These are phyloP conservation scores for Glomeris marginata DNA, from an alignment of 2,888 invertebrate species.

Conservation along the genomic window DNA sequence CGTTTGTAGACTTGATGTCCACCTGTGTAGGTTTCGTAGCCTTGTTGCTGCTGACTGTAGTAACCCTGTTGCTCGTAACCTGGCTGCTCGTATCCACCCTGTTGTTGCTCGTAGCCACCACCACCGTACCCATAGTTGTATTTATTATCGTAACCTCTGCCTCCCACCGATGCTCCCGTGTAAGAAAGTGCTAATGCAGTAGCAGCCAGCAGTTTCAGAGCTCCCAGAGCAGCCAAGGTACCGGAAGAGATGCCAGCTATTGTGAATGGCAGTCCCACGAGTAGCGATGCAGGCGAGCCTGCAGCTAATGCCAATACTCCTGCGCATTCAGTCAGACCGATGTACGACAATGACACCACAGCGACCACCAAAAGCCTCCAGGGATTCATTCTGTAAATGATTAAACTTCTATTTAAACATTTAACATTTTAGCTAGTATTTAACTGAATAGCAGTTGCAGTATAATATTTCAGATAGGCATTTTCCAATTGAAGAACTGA, in stretches of 20 bases:
- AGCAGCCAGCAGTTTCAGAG: conserved; percentile 16
- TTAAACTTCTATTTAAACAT: too few relatives aligned
- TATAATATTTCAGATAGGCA: too few relatives aligned
- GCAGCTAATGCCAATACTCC: conserved; percentile 13
- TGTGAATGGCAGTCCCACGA: conserved; percentile 14
- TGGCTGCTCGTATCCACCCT: neutral
- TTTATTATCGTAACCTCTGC: conserved; percentile 2
- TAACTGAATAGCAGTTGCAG: too few relatives aligned
- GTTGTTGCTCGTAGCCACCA: conserved; percentile 6
- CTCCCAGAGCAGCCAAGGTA: conserved; percentile 16
- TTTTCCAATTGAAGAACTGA: too few relatives aligned
- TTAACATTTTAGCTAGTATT: too few relatives aligned
- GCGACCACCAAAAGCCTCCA: conserved; percentile 6
- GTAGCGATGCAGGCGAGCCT: conserved; percentile 10
- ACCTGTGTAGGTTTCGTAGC: neutral
- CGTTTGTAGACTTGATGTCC: conserved; percentile 5
- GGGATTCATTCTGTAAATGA: conserved; percentile 5
- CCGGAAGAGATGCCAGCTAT: conserved; percentile 16
- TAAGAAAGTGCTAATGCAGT: conserved; percentile 14
- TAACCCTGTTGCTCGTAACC: too few relatives aligned
- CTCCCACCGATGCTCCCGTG: conserved; percentile 9
- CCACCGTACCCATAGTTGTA: conserved; percentile 10
- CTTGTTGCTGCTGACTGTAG: too few relatives aligned
- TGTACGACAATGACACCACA: conserved; percentile 9
- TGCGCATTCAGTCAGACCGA: conserved; percentile 7